Percentiles rank a stretch among this genome's conserved stretches.
phyloP scores from a whole-genome alignment of 2,113 vertebrate genomes.

The Corythaeola cristata region DNA sequence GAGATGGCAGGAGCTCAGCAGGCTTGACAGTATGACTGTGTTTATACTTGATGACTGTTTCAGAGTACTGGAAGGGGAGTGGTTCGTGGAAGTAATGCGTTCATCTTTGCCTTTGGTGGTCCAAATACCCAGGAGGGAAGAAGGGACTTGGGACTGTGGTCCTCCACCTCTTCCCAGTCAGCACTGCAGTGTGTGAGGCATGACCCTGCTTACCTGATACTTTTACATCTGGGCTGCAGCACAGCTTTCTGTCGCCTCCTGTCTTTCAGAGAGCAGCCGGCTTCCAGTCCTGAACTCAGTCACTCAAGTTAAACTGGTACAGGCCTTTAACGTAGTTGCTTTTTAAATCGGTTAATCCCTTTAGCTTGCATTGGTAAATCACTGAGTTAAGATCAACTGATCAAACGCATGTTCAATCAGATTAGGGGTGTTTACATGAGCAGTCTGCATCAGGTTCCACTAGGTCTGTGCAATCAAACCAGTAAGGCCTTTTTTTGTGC shows the following conservation, averaged over 20 bases:
- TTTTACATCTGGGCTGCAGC: neutral
- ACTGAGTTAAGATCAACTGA: conserved; percentile 16
- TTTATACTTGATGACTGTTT: neutral
- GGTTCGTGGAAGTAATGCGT: neutral
- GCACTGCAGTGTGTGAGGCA: neutral
- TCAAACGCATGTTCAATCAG: neutral
- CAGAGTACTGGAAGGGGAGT: neutral
- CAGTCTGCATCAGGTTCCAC: conserved; percentile 24
- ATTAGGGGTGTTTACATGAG: neutral
- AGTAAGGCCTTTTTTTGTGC: neutral
- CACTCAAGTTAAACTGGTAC: neutral
- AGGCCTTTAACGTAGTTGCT: neutral
- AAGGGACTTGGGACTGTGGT: neutral
- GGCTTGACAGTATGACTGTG: neutral
- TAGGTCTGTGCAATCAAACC: neutral
- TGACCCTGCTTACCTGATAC: neutral
- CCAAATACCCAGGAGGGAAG: neutral
- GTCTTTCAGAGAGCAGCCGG: neutral
- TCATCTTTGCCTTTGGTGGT: neutral
- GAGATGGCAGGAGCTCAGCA: neutral
- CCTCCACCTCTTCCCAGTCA: neutral
- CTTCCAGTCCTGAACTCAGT: neutral
- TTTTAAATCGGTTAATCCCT: conserved; percentile 45
- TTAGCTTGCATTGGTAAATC: conserved; percentile 4
- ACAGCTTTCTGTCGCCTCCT: neutral